Evolutionary conservation across 2,888 invertebrate genomes (phyloP).

Genomic region (Drosophila atripex): DNA sequence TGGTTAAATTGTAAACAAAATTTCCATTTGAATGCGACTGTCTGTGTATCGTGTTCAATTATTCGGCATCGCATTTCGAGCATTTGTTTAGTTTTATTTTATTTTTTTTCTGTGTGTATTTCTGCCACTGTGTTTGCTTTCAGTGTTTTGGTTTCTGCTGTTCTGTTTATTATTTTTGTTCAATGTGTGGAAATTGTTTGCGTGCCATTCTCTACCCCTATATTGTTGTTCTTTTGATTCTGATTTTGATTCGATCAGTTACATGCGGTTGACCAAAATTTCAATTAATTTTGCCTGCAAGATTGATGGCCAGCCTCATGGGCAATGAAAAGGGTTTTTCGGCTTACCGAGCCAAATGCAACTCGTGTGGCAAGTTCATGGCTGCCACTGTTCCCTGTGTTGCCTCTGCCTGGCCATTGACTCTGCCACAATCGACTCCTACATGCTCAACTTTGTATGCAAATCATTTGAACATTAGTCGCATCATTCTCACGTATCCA

Average conservation of each 20-base stretch:
- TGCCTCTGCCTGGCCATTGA: constrained; percentile 59
- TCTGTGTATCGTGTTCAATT: constrained; percentile 60
- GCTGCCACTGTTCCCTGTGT: constrained; percentile 1
- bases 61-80: constrained; percentile 54
- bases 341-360: background rate
- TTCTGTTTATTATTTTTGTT: constrained; percentile 72
- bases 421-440: constrained; percentile 37
- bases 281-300: constrained; percentile 49
- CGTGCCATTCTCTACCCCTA: constrained; percentile 48
- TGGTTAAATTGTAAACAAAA: constrained; percentile 69
- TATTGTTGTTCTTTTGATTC: constrained; percentile 11
- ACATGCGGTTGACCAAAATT: constrained; percentile 54
- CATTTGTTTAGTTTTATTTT: constrained; percentile 67
- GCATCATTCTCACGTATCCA: constrained; percentile 56
- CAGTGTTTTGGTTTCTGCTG: constrained; percentile 35
- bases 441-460: constrained; percentile 64
- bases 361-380: constrained; percentile 33
- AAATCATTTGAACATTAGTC: constrained; percentile 62
- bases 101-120: constrained; percentile 34
- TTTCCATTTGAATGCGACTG: constrained; percentile 45
- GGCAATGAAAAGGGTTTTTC: constrained; percentile 9
- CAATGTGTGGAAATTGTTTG: constrained; percentile 77
- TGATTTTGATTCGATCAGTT: constrained; percentile 45
- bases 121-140: constrained; percentile 34
- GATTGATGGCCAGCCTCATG: constrained; percentile 22